Percentiles rank a stretch among this genome's conserved stretches.
These are phyloP conservation scores for Tiphia femorata DNA, from an alignment of 2,888 invertebrate species.

Conservation along the genomic window DNA sequence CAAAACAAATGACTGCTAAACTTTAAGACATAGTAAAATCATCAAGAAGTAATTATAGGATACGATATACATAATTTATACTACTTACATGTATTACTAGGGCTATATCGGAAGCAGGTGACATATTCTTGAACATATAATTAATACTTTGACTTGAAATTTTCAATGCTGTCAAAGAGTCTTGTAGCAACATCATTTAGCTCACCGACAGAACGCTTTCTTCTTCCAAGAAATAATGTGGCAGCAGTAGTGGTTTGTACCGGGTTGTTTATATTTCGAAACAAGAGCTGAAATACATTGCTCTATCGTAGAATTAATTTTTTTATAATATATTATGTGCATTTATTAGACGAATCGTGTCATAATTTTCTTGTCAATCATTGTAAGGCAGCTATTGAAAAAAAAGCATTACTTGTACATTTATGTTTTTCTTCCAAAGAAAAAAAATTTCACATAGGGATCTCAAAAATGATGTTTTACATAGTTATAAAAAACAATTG, in stretches of 20 bases:
- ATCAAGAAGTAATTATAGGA: not conserved
- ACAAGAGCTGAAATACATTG: slow-evolving; percentile 51
- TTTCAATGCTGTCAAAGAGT: slow-evolving; percentile 43
- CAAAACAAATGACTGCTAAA: slow-evolving; percentile 56
- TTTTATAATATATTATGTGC: not conserved
- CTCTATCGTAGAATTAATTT: not conserved
- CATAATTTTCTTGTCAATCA: not conserved
- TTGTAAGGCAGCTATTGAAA: too few relatives aligned
- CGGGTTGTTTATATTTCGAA: slow-evolving; percentile 48
- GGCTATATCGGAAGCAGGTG: too few relatives aligned
- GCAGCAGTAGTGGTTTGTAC: slow-evolving; percentile 20
- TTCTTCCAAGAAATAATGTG: slow-evolving; percentile 58
- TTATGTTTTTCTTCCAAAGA: too few relatives aligned
- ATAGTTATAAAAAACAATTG: too few relatives aligned
- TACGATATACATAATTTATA: not conserved
- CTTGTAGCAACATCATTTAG: slow-evolving; percentile 50
- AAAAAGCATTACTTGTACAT: too few relatives aligned
- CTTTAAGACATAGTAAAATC: slow-evolving; percentile 29
- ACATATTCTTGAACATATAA: not conserved
- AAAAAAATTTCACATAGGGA: too few relatives aligned
- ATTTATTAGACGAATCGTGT: not conserved
- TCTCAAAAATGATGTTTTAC: too few relatives aligned
- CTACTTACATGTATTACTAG: not conserved
- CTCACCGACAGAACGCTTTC: slow-evolving; percentile 51
- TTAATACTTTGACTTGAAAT: slow-evolving; percentile 22